Evolutionary conservation across 2,113 vertebrate genomes (phyloP), one percentile per base, ranked within the genome.

Genomic region (Centropristis striata): DNA sequence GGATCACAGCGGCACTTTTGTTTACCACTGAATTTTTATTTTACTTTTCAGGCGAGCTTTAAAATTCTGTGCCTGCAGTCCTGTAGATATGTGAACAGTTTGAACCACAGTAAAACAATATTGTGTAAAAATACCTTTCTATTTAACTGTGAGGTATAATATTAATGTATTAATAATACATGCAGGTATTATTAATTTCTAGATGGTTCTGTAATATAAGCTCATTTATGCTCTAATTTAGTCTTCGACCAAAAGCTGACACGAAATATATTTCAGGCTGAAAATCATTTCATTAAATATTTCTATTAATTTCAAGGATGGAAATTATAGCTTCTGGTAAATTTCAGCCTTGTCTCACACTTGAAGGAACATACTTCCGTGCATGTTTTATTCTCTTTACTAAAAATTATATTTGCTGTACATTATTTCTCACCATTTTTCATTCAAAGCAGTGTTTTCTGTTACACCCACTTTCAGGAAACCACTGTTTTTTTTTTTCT

Each of bases 81-180:
- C 18, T 50, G 23, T n/a, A 2, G 54, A 46, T 28, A n/a, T 32
- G 28, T 50, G 5, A 72, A 67, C 63, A 16, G 39, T 71, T 49
- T 69, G 28, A 79, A 44, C 51, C 27, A 16, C 70, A 27, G 41
- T 63, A 65, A 84, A 67, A 71, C 36, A 69, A 61, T 39, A 25
- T 65, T 65, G 14, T 49, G 20, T 41, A 54, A 58, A 77, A 80
- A 77, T 47, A 74, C 37, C 14, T 37, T 59, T 74, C 20, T 37
- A 71, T 84, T 79, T 59, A 71, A 77, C 68, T 53, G n/a, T 44
- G 37, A 80, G 41, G 54, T 83, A 50, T 46, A 53, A 83, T 85
- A 90, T 74, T 70, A 72, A 81, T 54, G 16, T 46, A 58, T 91
- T 66, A 90, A 90, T 88, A 85, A 81, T 84, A 51, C 20, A 89